Evolutionary conservation across 2,113 vertebrate genomes (phyloP).

Genomic region (Xenus cinereus): DNA sequence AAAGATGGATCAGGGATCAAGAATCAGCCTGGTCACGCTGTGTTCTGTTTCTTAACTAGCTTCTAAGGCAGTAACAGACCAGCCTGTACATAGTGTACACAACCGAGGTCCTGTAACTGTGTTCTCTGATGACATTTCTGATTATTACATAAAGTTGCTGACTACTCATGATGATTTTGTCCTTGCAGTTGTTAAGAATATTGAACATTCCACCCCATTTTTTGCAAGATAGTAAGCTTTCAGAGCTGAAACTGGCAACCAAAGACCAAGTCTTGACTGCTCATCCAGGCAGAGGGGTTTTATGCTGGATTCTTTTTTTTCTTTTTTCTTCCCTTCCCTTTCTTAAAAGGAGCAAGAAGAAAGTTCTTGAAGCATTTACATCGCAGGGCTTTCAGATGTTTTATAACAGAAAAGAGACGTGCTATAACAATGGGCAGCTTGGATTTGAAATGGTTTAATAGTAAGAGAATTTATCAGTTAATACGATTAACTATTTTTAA

Average conservation of each 20-base stretch:
- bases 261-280: not conserved
- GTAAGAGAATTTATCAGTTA: not conserved
- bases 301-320: not conserved
- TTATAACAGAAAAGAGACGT: not conserved
- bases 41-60: not conserved
- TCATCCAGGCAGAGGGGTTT: not conserved
- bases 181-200: not conserved
- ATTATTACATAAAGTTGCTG: not conserved
- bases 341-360: not conserved
- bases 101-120: rapidly evolving
- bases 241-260: not conserved
- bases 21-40: not conserved
- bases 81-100: not conserved
- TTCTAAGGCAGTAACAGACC: not conserved
- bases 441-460: not conserved
- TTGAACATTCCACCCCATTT: not conserved
- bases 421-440: not conserved
- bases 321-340: too few relatives aligned
- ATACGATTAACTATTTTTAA: not conserved
- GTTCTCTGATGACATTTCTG: not conserved
- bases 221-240: not conserved
- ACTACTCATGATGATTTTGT: not conserved
- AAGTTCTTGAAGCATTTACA: not conserved
- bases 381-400: not conserved
- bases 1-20: not conserved